Conservation (phyloP, 2,797 vertebrate genomes). For the Characodon lateralis region DNA sequence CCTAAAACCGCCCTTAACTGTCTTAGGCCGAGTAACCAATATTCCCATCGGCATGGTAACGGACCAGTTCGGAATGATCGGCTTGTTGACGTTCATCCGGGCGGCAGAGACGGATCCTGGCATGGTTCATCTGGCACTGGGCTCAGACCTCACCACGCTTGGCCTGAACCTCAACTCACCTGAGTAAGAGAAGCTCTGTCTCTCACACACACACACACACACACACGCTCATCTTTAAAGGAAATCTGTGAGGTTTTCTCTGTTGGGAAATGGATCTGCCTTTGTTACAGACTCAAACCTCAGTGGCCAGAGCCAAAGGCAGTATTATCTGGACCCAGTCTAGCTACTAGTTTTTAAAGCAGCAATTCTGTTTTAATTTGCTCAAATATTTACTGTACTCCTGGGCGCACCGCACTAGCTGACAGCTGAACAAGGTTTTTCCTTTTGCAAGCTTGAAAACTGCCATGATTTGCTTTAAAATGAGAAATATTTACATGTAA, state of each 20-base stretch:
- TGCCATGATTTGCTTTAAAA: background rate
- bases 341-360: no score
- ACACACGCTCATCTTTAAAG: background rate
- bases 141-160: slow-evolving; percentile 97
- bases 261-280: background rate
- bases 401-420: no score
- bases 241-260: background rate
- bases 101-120: slow-evolving; percentile 97
- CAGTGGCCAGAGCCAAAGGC: no score
- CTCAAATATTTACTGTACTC: background rate
- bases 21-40: slow-evolving; percentile 94
- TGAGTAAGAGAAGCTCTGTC: slow-evolving; percentile 82
- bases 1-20: background rate
- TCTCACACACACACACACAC: slow-evolving; percentile 2
- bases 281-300: no score
- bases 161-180: slow-evolving; percentile 99
- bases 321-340: no score
- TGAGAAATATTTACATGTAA: background rate
- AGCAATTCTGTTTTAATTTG: no score
- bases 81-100: slow-evolving; percentile 96
- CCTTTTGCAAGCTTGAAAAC: background rate
- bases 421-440: no score
- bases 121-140: slow-evolving; percentile 98
- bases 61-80: slow-evolving; percentile 99
- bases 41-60: slow-evolving; percentile 99